These are phyloP conservation scores for Morinoia aosen DNA, from an alignment of 2,888 invertebrate species.

Conservation along the genomic window DNA sequence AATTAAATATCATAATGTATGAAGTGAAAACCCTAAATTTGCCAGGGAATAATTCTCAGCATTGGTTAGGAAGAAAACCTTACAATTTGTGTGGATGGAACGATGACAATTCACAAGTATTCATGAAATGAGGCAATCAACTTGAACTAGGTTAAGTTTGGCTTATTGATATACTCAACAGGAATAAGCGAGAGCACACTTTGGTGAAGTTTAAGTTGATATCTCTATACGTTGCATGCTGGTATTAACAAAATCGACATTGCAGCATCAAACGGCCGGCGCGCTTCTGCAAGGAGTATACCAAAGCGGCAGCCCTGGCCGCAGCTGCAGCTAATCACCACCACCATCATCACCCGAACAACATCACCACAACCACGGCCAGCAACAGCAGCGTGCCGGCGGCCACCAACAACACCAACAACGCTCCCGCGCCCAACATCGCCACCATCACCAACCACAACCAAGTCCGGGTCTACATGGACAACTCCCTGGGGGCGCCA, in stretches of 20 bases:
- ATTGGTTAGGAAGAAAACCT: too few relatives aligned
- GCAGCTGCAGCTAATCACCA: constrained; percentile 14
- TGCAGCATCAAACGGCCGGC: constrained; percentile 64
- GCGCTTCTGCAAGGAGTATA: constrained; percentile 8
- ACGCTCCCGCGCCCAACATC: constrained; percentile 72
- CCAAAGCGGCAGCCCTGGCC: not conserved
- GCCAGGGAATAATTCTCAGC: too few relatives aligned
- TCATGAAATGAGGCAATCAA: too few relatives aligned
- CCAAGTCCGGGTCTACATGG: constrained; percentile 96
- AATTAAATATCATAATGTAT: too few relatives aligned
- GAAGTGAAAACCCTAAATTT: too few relatives aligned
- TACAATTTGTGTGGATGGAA: too few relatives aligned
- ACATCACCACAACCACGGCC: not conserved
- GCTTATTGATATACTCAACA: too few relatives aligned
- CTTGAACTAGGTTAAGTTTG: too few relatives aligned
- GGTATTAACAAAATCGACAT: not conserved
- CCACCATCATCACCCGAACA: not conserved
- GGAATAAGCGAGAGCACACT: too few relatives aligned
- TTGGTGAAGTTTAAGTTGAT: too few relatives aligned
- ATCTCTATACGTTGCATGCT: too few relatives aligned
- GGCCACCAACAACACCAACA: constrained; percentile 20
- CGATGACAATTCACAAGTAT: too few relatives aligned
- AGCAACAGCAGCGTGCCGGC: constrained; percentile 16
- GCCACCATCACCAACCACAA: constrained; percentile 81
- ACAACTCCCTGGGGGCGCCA: constrained; percentile 75